Evolutionary conservation across 2,113 vertebrate genomes (phyloP).

Genomic region (Nerophis ophidion): DNA sequence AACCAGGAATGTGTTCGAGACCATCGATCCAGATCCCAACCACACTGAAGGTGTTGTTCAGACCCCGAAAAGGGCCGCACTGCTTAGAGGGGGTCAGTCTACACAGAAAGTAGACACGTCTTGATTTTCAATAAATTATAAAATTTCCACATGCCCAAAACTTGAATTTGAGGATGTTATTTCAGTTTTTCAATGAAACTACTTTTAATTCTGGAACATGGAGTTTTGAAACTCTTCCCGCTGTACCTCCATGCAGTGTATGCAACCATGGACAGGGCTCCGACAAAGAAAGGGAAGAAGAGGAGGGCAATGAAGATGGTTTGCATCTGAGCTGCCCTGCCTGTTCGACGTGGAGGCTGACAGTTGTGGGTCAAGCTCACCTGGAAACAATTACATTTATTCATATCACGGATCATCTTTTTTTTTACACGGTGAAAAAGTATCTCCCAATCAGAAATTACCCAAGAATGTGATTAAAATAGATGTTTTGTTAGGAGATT

Average conservation of each 20-base stretch:
- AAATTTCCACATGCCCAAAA: neutral
- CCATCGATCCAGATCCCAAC: constrained; percentile 74
- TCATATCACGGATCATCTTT: too few relatives aligned
- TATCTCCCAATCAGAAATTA: too few relatives aligned
- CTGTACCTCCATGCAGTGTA: constrained; percentile 87
- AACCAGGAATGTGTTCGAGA: constrained; percentile 40
- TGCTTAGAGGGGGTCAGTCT: constrained; percentile 80
- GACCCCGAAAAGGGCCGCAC: constrained; percentile 86
- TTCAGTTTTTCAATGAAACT: neutral
- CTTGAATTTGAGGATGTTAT: neutral
- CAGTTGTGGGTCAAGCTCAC: constrained; percentile 87
- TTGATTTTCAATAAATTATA: neutral
- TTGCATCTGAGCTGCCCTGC: constrained; percentile 88
- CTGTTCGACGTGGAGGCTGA: constrained; percentile 81
- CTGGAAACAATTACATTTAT: constrained; percentile 51
- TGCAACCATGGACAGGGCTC: constrained; percentile 75
- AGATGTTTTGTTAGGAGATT: too few relatives aligned
- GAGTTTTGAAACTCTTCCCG: neutral
- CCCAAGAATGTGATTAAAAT: neutral
- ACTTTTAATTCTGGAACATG: neutral
- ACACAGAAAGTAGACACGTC: neutral
- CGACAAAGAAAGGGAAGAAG: constrained; percentile 86
- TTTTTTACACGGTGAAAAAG: too few relatives aligned
- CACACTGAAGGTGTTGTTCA: constrained; percentile 71
- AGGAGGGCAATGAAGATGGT: constrained; percentile 85